phyloP scores from a whole-genome alignment of 2,113 vertebrate genomes.

The Colius striatus region DNA sequence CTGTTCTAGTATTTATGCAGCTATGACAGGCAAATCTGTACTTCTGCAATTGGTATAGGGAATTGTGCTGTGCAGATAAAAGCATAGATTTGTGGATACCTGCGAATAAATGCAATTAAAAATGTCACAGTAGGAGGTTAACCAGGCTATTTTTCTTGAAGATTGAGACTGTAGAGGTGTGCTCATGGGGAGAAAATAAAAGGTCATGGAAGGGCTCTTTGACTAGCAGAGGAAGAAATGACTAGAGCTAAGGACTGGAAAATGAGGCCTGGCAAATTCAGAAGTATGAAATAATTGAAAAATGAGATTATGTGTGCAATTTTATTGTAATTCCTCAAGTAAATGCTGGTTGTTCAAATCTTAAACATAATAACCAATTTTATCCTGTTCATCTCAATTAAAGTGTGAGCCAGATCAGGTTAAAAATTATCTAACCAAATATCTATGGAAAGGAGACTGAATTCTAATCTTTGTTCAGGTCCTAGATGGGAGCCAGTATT shows the following conservation, averaged over 20 bases:
- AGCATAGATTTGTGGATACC: slow-evolving; percentile 6
- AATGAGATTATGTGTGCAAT: not conserved
- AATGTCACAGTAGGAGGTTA: not conserved
- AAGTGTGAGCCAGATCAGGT: not conserved
- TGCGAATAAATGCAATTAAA: slow-evolving; percentile 49
- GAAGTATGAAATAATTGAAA: slow-evolving; percentile 39
- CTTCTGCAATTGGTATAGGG: not conserved
- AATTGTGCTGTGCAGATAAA: not conserved
- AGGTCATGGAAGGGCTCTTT: not conserved
- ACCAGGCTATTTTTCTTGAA: slow-evolving; percentile 23
- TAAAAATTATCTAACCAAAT: not conserved
- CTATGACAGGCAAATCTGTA: not conserved
- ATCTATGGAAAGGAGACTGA: not conserved
- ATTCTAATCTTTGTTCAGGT: not conserved
- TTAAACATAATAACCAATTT: not conserved
- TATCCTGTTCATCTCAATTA: not conserved
- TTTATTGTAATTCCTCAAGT: not conserved
- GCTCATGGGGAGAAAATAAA: slow-evolving; percentile 54
- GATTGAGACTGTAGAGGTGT: slow-evolving; percentile 19
- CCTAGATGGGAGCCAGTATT: not conserved
- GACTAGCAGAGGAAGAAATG: not conserved
- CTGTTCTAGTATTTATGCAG: not conserved
- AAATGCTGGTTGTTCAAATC: not conserved
- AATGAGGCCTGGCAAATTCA: slow-evolving; percentile 6
- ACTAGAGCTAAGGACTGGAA: slow-evolving; percentile 15